Evolutionary conservation across 2,888 invertebrate species (phyloP).

Genomic region (Acanthosoma haemorrhoidale): DNA sequence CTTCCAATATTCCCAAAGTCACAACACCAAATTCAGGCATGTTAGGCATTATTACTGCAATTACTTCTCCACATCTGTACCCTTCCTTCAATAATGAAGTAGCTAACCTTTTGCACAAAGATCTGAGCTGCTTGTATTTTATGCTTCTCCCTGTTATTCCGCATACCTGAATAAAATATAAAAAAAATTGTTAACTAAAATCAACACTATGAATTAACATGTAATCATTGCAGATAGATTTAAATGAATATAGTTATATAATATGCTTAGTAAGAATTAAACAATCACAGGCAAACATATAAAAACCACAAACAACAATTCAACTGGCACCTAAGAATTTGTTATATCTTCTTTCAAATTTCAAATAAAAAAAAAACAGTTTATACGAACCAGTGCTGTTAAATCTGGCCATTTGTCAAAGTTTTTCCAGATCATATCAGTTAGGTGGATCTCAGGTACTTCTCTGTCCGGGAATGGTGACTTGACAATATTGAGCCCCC

Average conservation of each 20-base stretch:
- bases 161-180: conserved; percentile 73
- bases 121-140: conserved; percentile 62
- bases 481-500: conserved; percentile 33
- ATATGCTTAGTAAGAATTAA: too few relatives aligned
- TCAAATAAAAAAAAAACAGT: background rate
- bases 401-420: conserved; percentile 60
- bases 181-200: too few relatives aligned
- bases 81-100: conserved; percentile 63
- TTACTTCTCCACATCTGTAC: conserved; percentile 59
- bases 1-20: conserved; percentile 61
- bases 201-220: too few relatives aligned
- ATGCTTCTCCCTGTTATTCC: conserved; percentile 65
- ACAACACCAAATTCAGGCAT: conserved; percentile 67
- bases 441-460: conserved; percentile 45
- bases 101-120: conserved; percentile 59
- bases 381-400: conserved; percentile 56
- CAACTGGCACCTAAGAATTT: too few relatives aligned
- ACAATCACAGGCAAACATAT: too few relatives aligned
- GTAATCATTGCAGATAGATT: too few relatives aligned
- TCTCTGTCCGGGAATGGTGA: conserved; percentile 39
- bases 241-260: too few relatives aligned
- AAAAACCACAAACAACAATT: too few relatives aligned
- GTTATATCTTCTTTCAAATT: too few relatives aligned
- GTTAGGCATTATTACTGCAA: conserved; percentile 69
- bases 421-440: conserved; percentile 60